Conservation (phyloP, 2,113 vertebrate species). For the Dasyprocta punctata region DNA sequence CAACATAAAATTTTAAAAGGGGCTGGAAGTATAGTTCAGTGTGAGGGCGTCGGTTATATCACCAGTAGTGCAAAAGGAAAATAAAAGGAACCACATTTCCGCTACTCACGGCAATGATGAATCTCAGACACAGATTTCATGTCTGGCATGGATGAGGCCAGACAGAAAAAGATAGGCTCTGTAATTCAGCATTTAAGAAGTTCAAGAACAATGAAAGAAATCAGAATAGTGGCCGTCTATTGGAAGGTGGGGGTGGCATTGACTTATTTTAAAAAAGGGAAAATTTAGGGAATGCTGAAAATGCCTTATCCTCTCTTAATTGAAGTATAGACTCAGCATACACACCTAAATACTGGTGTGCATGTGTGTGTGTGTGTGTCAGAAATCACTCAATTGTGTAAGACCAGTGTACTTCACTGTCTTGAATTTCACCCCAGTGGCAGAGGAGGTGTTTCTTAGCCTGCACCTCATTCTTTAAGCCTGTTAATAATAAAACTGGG, state of each 20-base stretch:
- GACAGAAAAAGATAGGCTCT: not conserved
- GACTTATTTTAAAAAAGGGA: no score
- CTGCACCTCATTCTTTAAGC: not conserved
- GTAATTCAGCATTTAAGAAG: not conserved
- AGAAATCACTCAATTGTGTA: not conserved
- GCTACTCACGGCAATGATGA: rapidly evolving
- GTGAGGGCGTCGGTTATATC: not conserved
- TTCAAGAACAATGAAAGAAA: not conserved
- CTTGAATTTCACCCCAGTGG: not conserved
- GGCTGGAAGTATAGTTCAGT: not conserved
- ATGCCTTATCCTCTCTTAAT: not conserved
- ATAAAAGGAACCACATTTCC: not conserved
- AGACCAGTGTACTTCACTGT: not conserved
- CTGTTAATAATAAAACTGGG: not conserved
- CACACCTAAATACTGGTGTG: no score
- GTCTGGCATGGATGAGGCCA: not conserved
- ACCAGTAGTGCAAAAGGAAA: not conserved
- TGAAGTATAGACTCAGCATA: not conserved
- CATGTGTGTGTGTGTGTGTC: not conserved
- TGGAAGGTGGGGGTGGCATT: rapidly evolving
- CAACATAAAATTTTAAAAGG: not conserved
- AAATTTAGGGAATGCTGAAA: not conserved
- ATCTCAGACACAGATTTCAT: rapidly evolving
- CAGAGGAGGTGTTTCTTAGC: rapidly evolving
- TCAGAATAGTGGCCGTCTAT: rapidly evolving